phyloP scores from a whole-genome alignment of 2,888 invertebrate genomes.

The Cinara cedri region DNA sequence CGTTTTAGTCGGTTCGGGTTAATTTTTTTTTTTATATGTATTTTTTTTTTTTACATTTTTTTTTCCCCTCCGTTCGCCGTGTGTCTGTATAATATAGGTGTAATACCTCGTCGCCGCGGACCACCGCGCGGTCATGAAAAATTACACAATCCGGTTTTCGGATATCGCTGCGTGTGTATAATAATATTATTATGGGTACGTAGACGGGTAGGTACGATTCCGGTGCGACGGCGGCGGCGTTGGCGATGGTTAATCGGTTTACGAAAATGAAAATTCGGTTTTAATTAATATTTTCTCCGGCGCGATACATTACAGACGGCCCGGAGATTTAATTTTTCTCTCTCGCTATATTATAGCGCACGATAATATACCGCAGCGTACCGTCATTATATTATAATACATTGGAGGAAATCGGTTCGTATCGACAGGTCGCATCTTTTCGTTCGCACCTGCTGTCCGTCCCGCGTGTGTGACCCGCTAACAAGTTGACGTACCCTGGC shows the following conservation, averaged over 20 bases:
- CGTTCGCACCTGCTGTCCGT: conserved; percentile 39
- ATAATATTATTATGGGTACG: no score
- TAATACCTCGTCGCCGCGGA: neutral
- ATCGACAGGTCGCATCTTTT: neutral
- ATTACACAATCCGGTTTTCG: conserved; percentile 51
- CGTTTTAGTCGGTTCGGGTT: conserved; percentile 5
- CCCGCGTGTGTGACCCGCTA: neutral
- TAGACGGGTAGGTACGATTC: no score
- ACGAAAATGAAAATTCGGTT: conserved; percentile 50
- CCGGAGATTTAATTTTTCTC: conserved; percentile 5
- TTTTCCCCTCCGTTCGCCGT: no score
- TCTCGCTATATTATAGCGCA: neutral
- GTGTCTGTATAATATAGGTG: no score
- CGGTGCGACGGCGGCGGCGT: conserved; percentile 16
- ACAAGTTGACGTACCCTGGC: conserved; percentile 5
- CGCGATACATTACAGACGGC: no score
- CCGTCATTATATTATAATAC: no score
- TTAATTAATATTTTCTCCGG: conserved; percentile 44
- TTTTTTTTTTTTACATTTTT: no score
- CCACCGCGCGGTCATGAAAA: conserved; percentile 40
- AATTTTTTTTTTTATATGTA: conserved; percentile 51
- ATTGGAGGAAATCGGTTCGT: conserved; percentile 49
- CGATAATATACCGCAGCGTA: no score
- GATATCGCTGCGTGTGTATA: neutral
- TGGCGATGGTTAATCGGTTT: conserved; percentile 49